Evolutionary conservation across 2,888 invertebrate species (phyloP).

Genomic region (Axea sp.): DNA sequence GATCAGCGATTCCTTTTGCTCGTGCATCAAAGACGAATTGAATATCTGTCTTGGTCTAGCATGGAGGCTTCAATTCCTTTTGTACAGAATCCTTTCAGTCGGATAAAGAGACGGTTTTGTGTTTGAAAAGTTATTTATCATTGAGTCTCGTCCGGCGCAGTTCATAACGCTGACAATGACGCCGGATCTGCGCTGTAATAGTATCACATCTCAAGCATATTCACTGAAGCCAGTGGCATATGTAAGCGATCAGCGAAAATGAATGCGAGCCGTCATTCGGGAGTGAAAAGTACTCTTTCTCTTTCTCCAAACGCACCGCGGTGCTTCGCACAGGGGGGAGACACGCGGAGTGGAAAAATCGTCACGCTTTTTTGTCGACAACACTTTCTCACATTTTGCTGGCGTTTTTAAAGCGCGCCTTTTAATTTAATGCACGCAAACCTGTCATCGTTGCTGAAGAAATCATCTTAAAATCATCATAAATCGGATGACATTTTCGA

Average conservation of each 20-base stretch:
- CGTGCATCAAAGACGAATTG: constrained; percentile 50
- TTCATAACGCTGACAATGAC: constrained; percentile 56
- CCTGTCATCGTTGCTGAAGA: too few relatives aligned
- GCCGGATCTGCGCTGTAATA: constrained; percentile 55
- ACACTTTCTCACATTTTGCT: constrained; percentile 66
- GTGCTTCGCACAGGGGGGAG: not conserved
- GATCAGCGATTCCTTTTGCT: constrained; percentile 45
- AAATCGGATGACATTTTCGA: too few relatives aligned
- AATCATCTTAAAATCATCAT: too few relatives aligned
- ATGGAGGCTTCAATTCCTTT: constrained; percentile 53
- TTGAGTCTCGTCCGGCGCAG: constrained; percentile 54
- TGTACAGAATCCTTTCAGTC: constrained; percentile 59
- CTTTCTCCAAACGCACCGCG: not conserved
- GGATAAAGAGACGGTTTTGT: constrained; percentile 53
- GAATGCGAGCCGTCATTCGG: constrained; percentile 36
- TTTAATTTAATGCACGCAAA: too few relatives aligned
- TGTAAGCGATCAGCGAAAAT: constrained; percentile 52
- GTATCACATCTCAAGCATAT: constrained; percentile 57
- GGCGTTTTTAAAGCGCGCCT: constrained; percentile 7
- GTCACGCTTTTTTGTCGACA: constrained; percentile 50
- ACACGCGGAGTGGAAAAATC: constrained; percentile 1
- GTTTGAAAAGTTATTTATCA: constrained; percentile 61
- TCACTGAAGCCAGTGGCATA: constrained; percentile 49
- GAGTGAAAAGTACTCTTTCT: constrained; percentile 35
- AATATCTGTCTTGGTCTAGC: constrained; percentile 42